Base-by-base conservation (phyloP, 1,140 invertebrate genomes). In the Cydia splendana region DNA sequence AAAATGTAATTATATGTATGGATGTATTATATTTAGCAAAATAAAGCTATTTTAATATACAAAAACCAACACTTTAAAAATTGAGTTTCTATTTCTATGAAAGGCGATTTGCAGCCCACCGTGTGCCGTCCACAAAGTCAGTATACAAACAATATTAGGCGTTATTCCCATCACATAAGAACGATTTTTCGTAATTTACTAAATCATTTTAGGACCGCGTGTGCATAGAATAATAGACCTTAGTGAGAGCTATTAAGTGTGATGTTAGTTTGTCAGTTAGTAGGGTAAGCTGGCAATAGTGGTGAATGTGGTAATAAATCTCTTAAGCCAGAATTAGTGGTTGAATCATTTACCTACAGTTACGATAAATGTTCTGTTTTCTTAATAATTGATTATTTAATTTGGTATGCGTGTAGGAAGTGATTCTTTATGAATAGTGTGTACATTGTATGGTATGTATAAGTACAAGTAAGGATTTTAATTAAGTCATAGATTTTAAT, bases 311-410 rank as follows among this genome's bases (percentile, higher is more conserved):
- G 57, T 20, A 20, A 62, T 62, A 62, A 62, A 62, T 62, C 53
- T 62, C 53, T 10, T 62, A 62, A 62, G 53, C 53, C 53, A 9
- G 18, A 62, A 62, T 62, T 62, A 20, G 53, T 62, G 53, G 53
- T 62, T 12, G 7, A 62, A 62, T 62, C 53, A 62, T 24, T 62
- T 62, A 62, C 18, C 53, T 6, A 62, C 18, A 9, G n/a, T n/a
- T 20, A 20, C 4, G n/a, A 62, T 18, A 20, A 62, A 62, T 62
- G 53, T 20, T 7, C 1, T 20, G 18, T 20, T 62, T 20, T 62
- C 42, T 45, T 34, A 53, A 62, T 20, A 10, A 53, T 53, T 62
- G 53, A 20, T 20, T 62, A 62, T 24, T 62, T 62, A n/a, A 62
- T 34, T 34, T 34, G 5, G 34, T 34, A 5, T 34, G 34, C 34